Evolutionary conservation across 2,113 vertebrate species (phyloP), one percentile per base, ranked within the genome.

Genomic region (Channa argus): DNA sequence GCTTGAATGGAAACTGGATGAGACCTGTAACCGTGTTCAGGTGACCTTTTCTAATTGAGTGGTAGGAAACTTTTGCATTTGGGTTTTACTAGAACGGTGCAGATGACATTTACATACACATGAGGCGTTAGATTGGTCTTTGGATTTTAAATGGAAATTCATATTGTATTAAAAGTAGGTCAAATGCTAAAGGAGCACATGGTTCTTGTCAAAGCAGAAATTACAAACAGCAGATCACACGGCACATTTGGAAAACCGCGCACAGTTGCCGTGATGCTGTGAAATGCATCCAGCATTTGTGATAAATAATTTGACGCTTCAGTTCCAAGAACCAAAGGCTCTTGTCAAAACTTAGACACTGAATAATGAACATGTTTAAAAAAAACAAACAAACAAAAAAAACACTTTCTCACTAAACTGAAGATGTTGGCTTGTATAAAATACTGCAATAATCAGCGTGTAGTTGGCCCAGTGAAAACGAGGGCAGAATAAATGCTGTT

Each of bases 21-120:
- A 86, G 78, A 80, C 55, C 80, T 47, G 74, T 9, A 81, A 66
- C 61, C 13, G 12, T 47, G 71, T 72, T 73, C 71, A 8, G 49
- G 43, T 91, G 91, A 92, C 91, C 92, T 93, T 93, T 88, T 86
- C 77, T 92, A 92, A 94, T 92, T 91, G 74, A 88, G 78, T 71
- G 71, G 62, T 71, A 12, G 0, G 6, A 72, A 87, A 82, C 46
- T 63, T 89, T 84, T 61, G 61, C 49, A 73, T 51, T 24, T 6
- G 44, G 74, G 64, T 86, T 72, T 63, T 12, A 49, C 58, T 59
- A n/a, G n/a, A 33, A 41, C 1, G 12, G 45, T 63, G 63, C 24
- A 44, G 72, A 71, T 90, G 82, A 62, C 89, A 91, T 89, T 91
- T 89, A 63, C 72, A 83, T 74, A 70, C 58, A 73, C 50, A 65